Base-by-base conservation (phyloP, 2,888 invertebrate species). In the Zygogramma bicolorata region DNA sequence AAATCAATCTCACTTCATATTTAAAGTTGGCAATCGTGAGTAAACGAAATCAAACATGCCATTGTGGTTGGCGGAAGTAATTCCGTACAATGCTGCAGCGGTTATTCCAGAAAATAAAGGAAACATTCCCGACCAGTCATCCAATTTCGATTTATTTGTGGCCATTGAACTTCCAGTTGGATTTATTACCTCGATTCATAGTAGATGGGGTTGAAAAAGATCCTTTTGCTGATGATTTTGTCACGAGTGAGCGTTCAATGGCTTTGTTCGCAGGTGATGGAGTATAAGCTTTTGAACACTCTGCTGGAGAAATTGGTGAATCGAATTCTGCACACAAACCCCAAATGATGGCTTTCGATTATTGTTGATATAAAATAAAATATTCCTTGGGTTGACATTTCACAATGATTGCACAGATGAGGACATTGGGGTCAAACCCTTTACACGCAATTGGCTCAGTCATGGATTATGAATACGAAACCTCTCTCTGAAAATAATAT, bases 141-240 rank as follows among this genome's bases (percentile, higher is more conserved):
- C 38, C 65, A 70, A 66, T 70, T 70, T 53, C 62, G 65, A 70
- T 70, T 61, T 61, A 70, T 70, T 70, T 70, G 70, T 66, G 66
- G 70, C 27, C 29, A 66, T 70, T 53, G 61, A 61, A 59, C 65
- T 66, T 70, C 31, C 65, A 29, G 29, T 20, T 29, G 31, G 40
- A 70, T 70, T 66, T 70, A 70, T 70, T 70, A 40, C 42, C 18
- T 6, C 27, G 40, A 27, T 61, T 61, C 66, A 66, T 63, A 61
- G 61, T 65, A 57, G 61, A 70, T 70, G 70, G 42, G 61, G 61
- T 61, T 70, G 70, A 70, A 70, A 70, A 25, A 65, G 65, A 70
- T 70, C 53, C 22, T 53, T 53, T 53, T 25, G 25, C 22, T 53
- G 53, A 53, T 25, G 53, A 27, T 25, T 53, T 53, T 22, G 53